Conservation (phyloP, 2,113 vertebrate species). For the Setophaga kirtlandii region DNA sequence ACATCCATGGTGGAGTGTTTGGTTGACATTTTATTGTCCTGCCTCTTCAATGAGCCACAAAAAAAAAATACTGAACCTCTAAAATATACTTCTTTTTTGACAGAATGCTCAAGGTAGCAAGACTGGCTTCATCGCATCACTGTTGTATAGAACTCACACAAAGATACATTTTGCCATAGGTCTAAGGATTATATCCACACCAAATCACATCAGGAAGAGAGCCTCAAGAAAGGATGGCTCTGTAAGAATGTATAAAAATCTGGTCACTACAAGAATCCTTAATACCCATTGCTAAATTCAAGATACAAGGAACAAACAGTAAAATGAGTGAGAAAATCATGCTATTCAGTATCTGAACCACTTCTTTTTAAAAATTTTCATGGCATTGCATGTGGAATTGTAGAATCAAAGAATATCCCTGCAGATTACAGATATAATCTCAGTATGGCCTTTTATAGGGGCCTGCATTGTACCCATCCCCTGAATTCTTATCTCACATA, state of each 20-base stretch:
- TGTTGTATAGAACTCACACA: background rate
- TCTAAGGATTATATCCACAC: background rate
- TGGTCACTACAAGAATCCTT: background rate
- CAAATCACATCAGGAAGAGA: slow-evolving; percentile 1
- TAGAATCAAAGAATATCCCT: background rate
- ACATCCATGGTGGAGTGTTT: background rate
- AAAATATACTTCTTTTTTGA: background rate
- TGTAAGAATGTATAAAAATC: background rate
- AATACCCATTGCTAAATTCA: background rate
- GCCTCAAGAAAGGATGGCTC: background rate
- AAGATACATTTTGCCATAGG: background rate
- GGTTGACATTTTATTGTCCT: background rate
- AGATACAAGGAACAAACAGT: background rate
- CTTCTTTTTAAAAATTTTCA: background rate
- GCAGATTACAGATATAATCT: slow-evolving; percentile 14
- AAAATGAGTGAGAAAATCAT: background rate
- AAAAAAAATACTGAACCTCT: background rate
- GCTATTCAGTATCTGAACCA: background rate
- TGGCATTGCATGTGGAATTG: background rate
- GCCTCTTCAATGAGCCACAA: background rate
- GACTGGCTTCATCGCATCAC: background rate
- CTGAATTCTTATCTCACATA: slow-evolving; percentile 45
- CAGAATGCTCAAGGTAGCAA: background rate
- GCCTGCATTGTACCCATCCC: background rate
- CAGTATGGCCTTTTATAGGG: background rate